Evolutionary conservation across 2,113 vertebrate species (phyloP).

Genomic region (Cercopithecus mona): DNA sequence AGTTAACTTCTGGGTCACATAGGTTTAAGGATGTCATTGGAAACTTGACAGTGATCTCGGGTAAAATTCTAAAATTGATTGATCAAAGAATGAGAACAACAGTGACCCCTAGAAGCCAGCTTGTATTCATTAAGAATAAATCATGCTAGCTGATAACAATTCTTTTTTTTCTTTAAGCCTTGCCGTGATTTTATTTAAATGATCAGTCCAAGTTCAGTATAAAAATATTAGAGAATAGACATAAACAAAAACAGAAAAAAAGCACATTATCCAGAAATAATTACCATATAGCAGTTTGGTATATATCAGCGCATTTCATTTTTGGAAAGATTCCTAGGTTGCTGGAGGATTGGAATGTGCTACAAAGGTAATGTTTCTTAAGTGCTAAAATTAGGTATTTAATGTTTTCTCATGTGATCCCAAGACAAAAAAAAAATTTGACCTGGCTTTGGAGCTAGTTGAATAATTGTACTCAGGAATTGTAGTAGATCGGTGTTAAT

Average conservation of each 20-base stretch:
- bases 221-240: neutral
- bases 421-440: neutral
- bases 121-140: neutral
- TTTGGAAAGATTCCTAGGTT: neutral
- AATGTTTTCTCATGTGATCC: slow-evolving; percentile 13
- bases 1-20: neutral
- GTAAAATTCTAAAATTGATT: slow-evolving; percentile 28
- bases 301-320: neutral
- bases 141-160: neutral
- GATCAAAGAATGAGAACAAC: neutral
- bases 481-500: neutral
- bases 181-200: slow-evolving; percentile 13
- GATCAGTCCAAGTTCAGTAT: neutral
- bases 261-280: neutral
- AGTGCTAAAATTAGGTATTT: neutral
- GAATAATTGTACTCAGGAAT: neutral
- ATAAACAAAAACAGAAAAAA: neutral
- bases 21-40: neutral
- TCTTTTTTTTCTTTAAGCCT: neutral
- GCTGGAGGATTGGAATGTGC: neutral
- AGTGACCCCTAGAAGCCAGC: neutral
- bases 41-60: neutral
- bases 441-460: neutral
- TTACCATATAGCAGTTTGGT: neutral
- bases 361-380: neutral